phyloP scores from a whole-genome alignment of 2,888 invertebrate genomes.

The Harpalus rubripes region DNA sequence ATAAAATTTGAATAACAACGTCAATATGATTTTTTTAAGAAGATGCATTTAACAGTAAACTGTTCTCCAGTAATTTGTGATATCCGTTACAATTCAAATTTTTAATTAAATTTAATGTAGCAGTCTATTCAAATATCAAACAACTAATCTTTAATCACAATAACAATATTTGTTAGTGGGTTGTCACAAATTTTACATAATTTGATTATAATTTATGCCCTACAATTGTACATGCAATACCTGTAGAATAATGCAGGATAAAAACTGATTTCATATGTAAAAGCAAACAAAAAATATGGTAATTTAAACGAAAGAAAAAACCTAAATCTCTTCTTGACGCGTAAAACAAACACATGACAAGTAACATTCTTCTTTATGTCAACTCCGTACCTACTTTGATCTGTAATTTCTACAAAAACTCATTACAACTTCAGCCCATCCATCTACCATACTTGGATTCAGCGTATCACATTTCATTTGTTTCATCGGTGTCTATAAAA shows the following conservation, averaged over 20 bases:
- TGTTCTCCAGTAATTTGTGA: too few relatives aligned
- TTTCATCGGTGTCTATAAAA: conserved; percentile 44
- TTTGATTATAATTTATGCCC: not conserved
- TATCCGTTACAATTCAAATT: too few relatives aligned
- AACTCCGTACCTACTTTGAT: conserved; percentile 42
- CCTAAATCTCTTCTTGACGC: not conserved
- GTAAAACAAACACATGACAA: conserved; percentile 22
- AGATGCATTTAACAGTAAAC: too few relatives aligned
- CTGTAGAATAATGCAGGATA: not conserved
- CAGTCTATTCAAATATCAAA: too few relatives aligned
- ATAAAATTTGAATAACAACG: too few relatives aligned
- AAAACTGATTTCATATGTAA: too few relatives aligned
- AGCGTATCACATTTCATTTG: conserved; percentile 47
- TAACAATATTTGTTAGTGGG: too few relatives aligned
- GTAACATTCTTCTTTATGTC: conserved; percentile 16
- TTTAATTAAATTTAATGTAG: too few relatives aligned
- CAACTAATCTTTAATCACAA: too few relatives aligned
- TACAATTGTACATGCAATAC: not conserved
- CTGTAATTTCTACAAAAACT: conserved; percentile 39
- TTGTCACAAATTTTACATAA: not conserved
- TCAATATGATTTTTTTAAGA: too few relatives aligned
- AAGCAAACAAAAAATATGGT: not conserved
- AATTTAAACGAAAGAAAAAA: conserved; percentile 12
- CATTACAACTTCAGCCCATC: conserved; percentile 11
- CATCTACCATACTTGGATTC: conserved; percentile 19